Percentiles rank a stretch among this genome's conserved stretches.
These are phyloP conservation scores for Psilanteris sp. DNA, from an alignment of 1,140 invertebrate species.

Conservation along the genomic window DNA sequence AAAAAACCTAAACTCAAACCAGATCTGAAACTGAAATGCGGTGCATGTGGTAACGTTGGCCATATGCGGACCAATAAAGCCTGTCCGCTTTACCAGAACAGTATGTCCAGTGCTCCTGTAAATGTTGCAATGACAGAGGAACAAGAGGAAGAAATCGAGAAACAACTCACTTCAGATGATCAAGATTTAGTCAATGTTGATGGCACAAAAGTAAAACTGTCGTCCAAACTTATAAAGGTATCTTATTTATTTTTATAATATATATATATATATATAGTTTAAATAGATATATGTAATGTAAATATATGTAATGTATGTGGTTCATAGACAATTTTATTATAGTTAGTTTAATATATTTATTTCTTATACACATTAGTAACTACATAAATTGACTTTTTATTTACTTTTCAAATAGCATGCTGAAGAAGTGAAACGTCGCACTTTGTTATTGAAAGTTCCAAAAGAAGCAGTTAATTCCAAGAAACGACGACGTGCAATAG, in stretches of 20 bases:
- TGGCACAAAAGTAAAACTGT: slow-evolving; percentile 92
- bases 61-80: slow-evolving; percentile 96
- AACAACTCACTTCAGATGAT: slow-evolving; percentile 87
- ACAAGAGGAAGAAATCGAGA: slow-evolving; percentile 90
- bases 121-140: slow-evolving; percentile 89
- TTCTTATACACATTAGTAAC: no score
- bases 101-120: slow-evolving; percentile 82
- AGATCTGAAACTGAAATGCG: slow-evolving; percentile 95
- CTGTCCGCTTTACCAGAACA: slow-evolving; percentile 93
- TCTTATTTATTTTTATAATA: no score
- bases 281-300: no score
- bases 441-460: slow-evolving; percentile 91
- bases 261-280: no score
- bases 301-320: no score
- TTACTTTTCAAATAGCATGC: slow-evolving; percentile 80
- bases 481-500: slow-evolving; percentile 84
- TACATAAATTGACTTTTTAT: no score
- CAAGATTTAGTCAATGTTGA: slow-evolving; percentile 95
- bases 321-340: no score
- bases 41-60: slow-evolving; percentile 95
- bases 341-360: no score
- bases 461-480: slow-evolving; percentile 86
- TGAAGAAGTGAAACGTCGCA: slow-evolving; percentile 88
- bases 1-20: slow-evolving; percentile 93
- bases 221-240: slow-evolving; percentile 89